phyloP scores from a whole-genome alignment of 2,888 invertebrate species.

The Nephrotoma appendiculata region DNA sequence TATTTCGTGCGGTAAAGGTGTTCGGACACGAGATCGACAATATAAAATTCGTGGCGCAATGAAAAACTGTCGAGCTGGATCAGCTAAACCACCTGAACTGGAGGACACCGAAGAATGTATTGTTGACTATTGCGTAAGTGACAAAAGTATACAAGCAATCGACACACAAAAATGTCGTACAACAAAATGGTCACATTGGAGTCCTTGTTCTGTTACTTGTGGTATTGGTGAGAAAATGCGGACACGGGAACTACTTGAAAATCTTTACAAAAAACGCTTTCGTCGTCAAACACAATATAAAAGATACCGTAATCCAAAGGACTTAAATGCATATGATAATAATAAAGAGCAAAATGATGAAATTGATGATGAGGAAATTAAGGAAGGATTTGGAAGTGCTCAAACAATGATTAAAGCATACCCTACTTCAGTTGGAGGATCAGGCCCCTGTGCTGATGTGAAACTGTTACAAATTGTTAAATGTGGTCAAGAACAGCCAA shows the following conservation, averaged over 20 bases:
- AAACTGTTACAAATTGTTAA: background rate
- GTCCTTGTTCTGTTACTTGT: conserved; percentile 64
- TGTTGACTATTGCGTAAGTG: conserved; percentile 27
- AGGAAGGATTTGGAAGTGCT: background rate
- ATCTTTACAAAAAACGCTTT: background rate
- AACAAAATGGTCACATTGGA: conserved; percentile 66
- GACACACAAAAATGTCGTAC: conserved; percentile 40
- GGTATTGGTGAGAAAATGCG: conserved; percentile 57
- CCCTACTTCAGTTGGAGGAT: conserved; percentile 12
- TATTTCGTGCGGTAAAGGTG: conserved; percentile 52
- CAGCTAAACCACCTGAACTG: conserved; percentile 27
- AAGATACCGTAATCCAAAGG: background rate
- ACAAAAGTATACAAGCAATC: conserved; percentile 14
- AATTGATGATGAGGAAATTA: background rate
- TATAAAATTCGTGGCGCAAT: conserved; percentile 46
- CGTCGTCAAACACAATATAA: background rate
- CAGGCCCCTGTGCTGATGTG: conserved; percentile 22
- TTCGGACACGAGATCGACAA: conserved; percentile 53
- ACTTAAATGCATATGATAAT: background rate
- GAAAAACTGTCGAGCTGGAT: conserved; percentile 43
- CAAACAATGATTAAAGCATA: background rate
- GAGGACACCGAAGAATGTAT: conserved; percentile 35
- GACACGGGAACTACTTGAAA: conserved; percentile 29
- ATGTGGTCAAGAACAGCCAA: background rate
- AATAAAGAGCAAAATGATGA: background rate